These are phyloP conservation scores for Pyrocephalus nanus DNA, from an alignment of 2,797 vertebrate species.

Conservation along the genomic window DNA sequence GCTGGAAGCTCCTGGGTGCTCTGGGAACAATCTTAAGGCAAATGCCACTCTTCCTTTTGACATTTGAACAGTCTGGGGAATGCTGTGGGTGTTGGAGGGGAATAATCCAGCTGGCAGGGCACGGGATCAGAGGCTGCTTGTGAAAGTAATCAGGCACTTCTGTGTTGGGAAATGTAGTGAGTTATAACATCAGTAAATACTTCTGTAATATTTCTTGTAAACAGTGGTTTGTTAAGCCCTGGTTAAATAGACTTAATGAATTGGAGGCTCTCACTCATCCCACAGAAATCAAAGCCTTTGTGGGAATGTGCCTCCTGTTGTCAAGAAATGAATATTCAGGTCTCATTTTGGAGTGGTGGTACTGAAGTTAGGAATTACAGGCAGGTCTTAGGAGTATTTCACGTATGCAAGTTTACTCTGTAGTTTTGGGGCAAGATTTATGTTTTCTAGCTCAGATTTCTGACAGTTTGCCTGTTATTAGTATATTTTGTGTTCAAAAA, in stretches of 20 bases:
- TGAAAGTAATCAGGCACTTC: not conserved
- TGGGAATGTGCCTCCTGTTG: not conserved
- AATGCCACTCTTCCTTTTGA: conserved; percentile 10
- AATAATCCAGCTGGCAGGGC: not conserved
- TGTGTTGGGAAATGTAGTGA: not conserved
- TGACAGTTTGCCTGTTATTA: not conserved
- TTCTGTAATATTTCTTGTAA: conserved; percentile 3
- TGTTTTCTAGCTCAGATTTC: not conserved
- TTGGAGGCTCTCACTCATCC: not conserved
- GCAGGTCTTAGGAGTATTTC: not conserved
- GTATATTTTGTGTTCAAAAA: not conserved
- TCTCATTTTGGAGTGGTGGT: not conserved
- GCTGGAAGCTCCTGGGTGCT: not conserved
- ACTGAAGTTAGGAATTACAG: not conserved
- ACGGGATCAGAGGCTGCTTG: not conserved
- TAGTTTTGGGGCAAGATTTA: not conserved
- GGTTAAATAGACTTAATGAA: not conserved
- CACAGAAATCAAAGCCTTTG: not conserved
- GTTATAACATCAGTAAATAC: conserved; percentile 10
- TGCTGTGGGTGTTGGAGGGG: conserved; percentile 39
- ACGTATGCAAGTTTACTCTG: not conserved
- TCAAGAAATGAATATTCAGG: not conserved
- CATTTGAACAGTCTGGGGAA: conserved; percentile 21
- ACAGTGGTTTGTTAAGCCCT: not conserved
- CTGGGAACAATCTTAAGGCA: not conserved